phyloP scores from a whole-genome alignment of 2,797 vertebrate species.

The Crax fasciolata region DNA sequence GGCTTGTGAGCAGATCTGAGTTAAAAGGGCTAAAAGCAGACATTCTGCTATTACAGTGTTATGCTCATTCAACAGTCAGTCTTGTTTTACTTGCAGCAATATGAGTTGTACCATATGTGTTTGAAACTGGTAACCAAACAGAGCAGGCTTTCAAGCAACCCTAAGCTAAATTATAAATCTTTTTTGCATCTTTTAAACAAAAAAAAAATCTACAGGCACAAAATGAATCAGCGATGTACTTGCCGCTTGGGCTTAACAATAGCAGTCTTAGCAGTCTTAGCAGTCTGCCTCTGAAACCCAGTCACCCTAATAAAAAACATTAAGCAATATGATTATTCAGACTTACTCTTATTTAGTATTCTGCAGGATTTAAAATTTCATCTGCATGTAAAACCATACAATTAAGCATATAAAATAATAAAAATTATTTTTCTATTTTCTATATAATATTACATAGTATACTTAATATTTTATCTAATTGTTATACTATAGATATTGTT shows the following conservation, averaged over 20 bases:
- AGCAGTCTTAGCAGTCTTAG: neutral
- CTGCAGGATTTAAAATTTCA: neutral
- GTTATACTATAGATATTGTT: neutral
- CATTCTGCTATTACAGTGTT: slow-evolving; percentile 68
- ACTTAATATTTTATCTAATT: neutral
- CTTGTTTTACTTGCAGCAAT: slow-evolving; percentile 76
- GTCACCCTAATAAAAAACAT: neutral
- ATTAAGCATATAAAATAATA: neutral
- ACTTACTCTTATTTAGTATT: neutral
- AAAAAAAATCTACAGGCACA: slow-evolving; percentile 24
- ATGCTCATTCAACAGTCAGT: slow-evolving; percentile 70
- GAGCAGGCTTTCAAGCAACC: slow-evolving; percentile 67
- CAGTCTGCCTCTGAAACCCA: slow-evolving; percentile 9
- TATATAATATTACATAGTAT: neutral
- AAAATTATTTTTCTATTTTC: neutral
- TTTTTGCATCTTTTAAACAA: slow-evolving; percentile 76
- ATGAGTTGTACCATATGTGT: slow-evolving; percentile 77
- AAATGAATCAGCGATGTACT: slow-evolving; percentile 34
- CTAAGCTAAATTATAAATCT: slow-evolving; percentile 72
- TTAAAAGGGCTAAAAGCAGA: slow-evolving; percentile 69
- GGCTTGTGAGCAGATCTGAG: slow-evolving; percentile 56
- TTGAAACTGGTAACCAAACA: slow-evolving; percentile 74
- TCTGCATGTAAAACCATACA: neutral
- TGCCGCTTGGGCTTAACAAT: slow-evolving; percentile 24
- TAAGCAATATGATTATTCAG: neutral